Base-by-base conservation (phyloP, 2,797 vertebrate species). In the Orientallactaga sibirica region DNA sequence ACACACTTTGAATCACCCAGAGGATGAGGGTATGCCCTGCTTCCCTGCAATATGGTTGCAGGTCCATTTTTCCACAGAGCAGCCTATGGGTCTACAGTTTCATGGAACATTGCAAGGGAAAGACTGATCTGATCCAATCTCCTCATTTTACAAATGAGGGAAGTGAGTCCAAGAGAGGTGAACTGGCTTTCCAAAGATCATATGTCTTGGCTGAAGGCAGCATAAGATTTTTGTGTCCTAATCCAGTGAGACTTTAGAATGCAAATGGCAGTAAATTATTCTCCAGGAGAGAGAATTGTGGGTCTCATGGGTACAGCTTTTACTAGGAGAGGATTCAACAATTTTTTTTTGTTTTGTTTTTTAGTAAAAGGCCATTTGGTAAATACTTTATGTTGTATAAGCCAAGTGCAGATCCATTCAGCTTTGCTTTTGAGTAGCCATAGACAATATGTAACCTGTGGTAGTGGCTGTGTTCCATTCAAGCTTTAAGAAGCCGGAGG, bases 101-200 rank as follows among this genome's bases (percentile, higher is more conserved):
- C 70, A 48, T 55, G 29, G 85, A 86, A 86, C 43, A 83, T 24
- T 84, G 81, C 29, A 74, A 82, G 74, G 74, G 58, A 92, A 91
- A 92, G 68, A 77, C 20, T 66, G 70, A 94, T 83, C 70, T 52
- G 61, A 27, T 81, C 62, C 62, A 79, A 1, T 68, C 75, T 91
- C 43, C 84, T 97, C 80, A 68, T 73, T 95, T 96, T 96, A 89
- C 74, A 89, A 62, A 71, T 67, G 62, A 91, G 71, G 48, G 20
- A 79, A 81, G 79, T 79, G 82, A 93, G 48, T 86, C 67, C 52
- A 55, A 77, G 62, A 93, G 27, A 92, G 18, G 9, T 67, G 78
- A 90, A 68, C 43, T 66, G 19, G 89, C 64, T 91, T 90, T 90
- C 41, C 48, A 82, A 80, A 94, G 62, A 27, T 52, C 19, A 12